These are phyloP conservation scores for Epistrophella euchroma DNA, from an alignment of 2,888 invertebrate species.

Conservation along the genomic window DNA sequence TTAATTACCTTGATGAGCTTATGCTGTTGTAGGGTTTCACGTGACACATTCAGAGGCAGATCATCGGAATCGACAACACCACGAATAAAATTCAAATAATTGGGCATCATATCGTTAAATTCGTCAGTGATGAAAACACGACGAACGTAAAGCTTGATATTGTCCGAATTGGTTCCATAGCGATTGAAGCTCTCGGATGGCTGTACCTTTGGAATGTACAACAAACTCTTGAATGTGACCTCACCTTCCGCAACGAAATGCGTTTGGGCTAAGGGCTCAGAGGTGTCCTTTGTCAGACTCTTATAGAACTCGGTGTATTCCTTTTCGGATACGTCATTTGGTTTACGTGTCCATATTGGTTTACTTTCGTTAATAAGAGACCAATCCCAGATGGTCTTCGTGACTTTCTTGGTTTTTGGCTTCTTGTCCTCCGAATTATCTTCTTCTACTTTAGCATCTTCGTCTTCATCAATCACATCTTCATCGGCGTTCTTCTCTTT, in stretches of 20 bases:
- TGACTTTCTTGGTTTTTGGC: conserved; percentile 93
- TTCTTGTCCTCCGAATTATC: conserved; percentile 86
- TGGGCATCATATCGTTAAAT: conserved; percentile 99
- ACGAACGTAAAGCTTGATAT: conserved; percentile 98
- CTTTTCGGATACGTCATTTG: conserved; percentile 91
- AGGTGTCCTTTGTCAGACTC: conserved; percentile 94
- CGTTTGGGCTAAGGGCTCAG: conserved; percentile 91
- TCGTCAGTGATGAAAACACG: conserved; percentile 99
- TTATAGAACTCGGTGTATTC: conserved; percentile 99
- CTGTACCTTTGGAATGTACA: conserved; percentile 96
- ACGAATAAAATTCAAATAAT: conserved; percentile 96
- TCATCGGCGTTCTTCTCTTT: conserved; percentile 85
- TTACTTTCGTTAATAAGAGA: conserved; percentile 97
- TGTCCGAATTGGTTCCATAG: conserved; percentile 97
- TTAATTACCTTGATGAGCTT: conserved; percentile 99
- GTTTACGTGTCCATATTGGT: conserved; percentile 99
- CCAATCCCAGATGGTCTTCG: conserved; percentile 99
- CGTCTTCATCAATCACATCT: conserved; percentile 84
- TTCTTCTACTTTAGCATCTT: conserved; percentile 87
- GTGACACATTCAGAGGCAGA: conserved; percentile 98
- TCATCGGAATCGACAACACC: conserved; percentile 99
- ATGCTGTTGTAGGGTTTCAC: conserved; percentile 99
- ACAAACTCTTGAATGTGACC: conserved; percentile 98
- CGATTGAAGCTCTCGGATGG: conserved; percentile 97
- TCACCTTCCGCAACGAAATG: conserved; percentile 99